A percentile compares a stretch with the other conserved stretches of the same genome.
These are phyloP conservation scores for Fulica atra DNA, from an alignment of 2,113 vertebrate genomes.

Conservation along the genomic window DNA sequence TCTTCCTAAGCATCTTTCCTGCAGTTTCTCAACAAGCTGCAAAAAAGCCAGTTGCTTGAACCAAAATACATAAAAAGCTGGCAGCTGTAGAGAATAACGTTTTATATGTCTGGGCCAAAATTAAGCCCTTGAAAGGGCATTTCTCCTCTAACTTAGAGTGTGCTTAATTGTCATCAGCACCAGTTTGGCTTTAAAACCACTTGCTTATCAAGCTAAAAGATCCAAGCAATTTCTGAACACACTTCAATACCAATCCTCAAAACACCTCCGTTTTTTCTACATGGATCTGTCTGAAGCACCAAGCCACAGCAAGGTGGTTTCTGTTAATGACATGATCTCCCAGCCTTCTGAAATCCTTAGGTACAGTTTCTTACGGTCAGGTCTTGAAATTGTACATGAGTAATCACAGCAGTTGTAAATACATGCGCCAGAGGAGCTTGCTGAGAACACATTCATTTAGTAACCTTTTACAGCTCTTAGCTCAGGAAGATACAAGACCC, in stretches of 20 bases:
- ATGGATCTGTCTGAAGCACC: not conserved
- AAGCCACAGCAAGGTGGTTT: not conserved
- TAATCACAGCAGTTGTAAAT: not conserved
- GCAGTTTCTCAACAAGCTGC: not conserved
- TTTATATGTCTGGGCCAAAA: not conserved
- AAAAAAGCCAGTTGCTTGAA: not conserved
- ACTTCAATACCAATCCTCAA: not conserved
- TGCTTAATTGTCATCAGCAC: not conserved
- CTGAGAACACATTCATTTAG: not conserved
- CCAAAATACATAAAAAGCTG: not conserved
- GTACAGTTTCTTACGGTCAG: too few species aligned
- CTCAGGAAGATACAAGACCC: not conserved
- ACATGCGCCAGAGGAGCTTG: not conserved
- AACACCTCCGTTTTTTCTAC: not conserved
- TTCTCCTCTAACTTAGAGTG: not conserved
- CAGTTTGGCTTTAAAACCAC: not conserved
- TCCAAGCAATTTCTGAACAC: not conserved
- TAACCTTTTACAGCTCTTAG: not conserved
- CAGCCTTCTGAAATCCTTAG: not conserved
- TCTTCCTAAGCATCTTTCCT: constrained; percentile 29
- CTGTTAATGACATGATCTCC: not conserved
- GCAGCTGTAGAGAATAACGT: not conserved
- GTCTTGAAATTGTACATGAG: too few species aligned
- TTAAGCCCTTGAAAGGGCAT: not conserved
- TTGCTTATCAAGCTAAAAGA: not conserved